These are phyloP conservation scores for Helleia helle DNA, from an alignment of 2,888 invertebrate species.

Conservation along the genomic window DNA sequence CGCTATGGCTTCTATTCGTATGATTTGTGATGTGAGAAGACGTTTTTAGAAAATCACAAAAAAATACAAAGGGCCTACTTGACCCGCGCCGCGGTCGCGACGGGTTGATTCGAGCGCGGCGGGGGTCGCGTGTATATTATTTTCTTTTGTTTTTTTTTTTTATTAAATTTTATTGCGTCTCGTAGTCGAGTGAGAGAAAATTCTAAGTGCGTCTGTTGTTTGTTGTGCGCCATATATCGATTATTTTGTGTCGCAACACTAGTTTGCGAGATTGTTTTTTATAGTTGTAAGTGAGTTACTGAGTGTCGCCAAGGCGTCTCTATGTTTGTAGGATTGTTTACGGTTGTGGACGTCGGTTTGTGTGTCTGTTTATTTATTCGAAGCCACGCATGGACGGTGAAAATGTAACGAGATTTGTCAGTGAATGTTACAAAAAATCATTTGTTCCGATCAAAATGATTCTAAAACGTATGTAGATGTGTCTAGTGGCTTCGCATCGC, in stretches of 20 bases:
- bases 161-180: constrained; percentile 60
- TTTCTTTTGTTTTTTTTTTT: constrained; percentile 37
- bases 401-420: neutral
- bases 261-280: constrained; percentile 17
- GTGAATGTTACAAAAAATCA: neutral
- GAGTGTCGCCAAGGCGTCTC: neutral
- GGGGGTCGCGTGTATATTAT: constrained; percentile 31
- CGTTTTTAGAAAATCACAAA: constrained; percentile 31
- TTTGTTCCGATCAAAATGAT: too few relatives aligned
- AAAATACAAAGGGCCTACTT: constrained; percentile 49
- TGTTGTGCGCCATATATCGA: constrained; percentile 58
- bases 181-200: constrained; percentile 41
- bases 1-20: constrained; percentile 43
- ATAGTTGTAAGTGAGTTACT: constrained; percentile 13
- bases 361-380: constrained; percentile 7
- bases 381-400: neutral
- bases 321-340: neutral
- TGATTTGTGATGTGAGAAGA: constrained; percentile 47
- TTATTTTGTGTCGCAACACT: constrained; percentile 34
- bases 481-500: neutral
- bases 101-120: constrained; percentile 32
- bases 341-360: neutral
- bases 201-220: constrained; percentile 62
- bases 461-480: neutral
- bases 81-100: constrained; percentile 42